Evolutionary conservation across 2,113 vertebrate genomes (phyloP), one percentile per base, ranked within the genome.

Genomic region (Vidua chalybeata): DNA sequence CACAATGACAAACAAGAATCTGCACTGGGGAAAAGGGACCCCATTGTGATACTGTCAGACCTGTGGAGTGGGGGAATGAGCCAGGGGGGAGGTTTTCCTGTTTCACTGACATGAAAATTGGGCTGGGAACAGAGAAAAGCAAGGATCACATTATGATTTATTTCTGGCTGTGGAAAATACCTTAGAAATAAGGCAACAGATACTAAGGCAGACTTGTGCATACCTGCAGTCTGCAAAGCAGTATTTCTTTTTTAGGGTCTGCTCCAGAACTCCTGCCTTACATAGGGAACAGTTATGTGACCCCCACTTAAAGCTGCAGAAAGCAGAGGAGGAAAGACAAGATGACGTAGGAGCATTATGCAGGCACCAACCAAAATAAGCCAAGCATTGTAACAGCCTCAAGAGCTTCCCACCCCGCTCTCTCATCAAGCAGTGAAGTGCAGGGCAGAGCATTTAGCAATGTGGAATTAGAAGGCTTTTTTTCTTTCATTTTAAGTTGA

Each of bases 301-400:
- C 35, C 73, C 74, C 82, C 64, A 59, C n/a, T 49, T 24, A 54
- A 49, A 74, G 52, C 11, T 84, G 52, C n/a, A 78, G 73, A 77
- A 81, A 84, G 61, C 26, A 89, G 43, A 49, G 46, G 61, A 84
- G 43, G 55, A 71, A 78, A 67, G 87, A 17, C 4, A 77, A 74
- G 56, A 21, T 46, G n/a, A 73, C 24, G 51, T 14, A 71, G 61
- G 37, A 87, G 18, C 48, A 74, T 39, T 41, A 84, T 2, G 0
- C 41, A 94, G 75, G 67, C 58, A 95, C 23, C 43, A 67, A 72
- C 52, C 52, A 46, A 78, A 94, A 75, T 27, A 78, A 71, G 35
- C 39, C 84, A 87, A 84, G 45, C 16, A 41, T 28, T 76, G 11
- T 59, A 90, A 64, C 62, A 80, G 58, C 28, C 72, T 66, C 37